Evolutionary conservation across 2,888 invertebrate species (phyloP).

Genomic region (Ditylenchus weischeri): DNA sequence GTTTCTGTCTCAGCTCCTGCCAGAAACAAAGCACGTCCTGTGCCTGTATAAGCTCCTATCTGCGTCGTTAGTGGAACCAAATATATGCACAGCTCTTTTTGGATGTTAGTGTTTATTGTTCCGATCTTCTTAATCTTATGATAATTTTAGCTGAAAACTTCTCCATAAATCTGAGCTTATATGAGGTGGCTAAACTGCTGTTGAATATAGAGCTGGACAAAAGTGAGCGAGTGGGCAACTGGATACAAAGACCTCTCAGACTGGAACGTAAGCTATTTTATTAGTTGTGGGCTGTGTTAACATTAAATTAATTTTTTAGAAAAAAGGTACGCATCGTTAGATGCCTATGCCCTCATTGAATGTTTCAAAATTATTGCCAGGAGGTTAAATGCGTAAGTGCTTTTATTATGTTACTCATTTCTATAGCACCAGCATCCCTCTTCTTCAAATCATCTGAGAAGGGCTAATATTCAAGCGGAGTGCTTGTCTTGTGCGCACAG

Average conservation of each 20-base stretch:
- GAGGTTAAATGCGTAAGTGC: background rate
- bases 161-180: background rate
- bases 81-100: background rate
- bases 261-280: constrained; percentile 8
- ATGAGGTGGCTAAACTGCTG: constrained; percentile 13
- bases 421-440: too few relatives aligned
- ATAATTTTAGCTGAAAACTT: constrained; percentile 1
- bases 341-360: constrained; percentile 14
- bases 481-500: too few relatives aligned
- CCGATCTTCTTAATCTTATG: too few relatives aligned
- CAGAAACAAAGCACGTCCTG: constrained; percentile 1
- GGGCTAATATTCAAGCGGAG: background rate
- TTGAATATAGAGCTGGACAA: constrained; percentile 13
- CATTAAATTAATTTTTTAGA: constrained; percentile 9
- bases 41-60: constrained; percentile 10
- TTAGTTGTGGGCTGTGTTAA: too few relatives aligned
- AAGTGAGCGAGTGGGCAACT: constrained; percentile 10
- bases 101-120: background rate
- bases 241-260: constrained; percentile 15
- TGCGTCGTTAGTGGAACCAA: background rate
- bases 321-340: constrained; percentile 24
- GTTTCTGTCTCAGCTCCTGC: background rate
- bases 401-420: background rate
- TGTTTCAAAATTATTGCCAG: constrained; percentile 12
- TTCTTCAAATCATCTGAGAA: too few relatives aligned